These are phyloP conservation scores for Vicugna pacos DNA, from an alignment of 2,113 vertebrate genomes.

Conservation along the genomic window DNA sequence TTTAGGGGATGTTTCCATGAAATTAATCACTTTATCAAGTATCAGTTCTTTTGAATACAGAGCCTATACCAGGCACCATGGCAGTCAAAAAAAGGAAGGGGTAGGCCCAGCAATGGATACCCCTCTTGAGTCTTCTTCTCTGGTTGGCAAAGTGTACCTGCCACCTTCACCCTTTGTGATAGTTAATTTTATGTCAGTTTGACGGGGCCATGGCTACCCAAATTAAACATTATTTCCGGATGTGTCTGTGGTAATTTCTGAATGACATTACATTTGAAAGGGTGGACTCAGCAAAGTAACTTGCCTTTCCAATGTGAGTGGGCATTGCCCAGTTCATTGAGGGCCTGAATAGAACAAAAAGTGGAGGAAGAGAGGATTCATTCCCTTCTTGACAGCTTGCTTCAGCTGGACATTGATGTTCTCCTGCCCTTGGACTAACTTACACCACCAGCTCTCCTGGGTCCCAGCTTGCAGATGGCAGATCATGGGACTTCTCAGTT, in stretches of 20 bases:
- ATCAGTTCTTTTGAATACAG: background rate
- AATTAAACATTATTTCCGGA: slow-evolving; percentile 2
- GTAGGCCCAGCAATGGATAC: background rate
- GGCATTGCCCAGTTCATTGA: background rate
- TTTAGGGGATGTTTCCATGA: background rate
- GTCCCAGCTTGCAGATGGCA: background rate
- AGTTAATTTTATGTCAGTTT: background rate
- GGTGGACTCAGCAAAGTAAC: background rate
- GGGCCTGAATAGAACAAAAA: background rate
- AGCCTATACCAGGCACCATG: background rate
- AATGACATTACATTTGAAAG: background rate
- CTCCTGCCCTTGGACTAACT: background rate
- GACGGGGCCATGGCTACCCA: background rate
- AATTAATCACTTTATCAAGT: background rate
- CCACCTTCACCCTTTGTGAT: background rate
- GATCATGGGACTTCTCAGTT: background rate
- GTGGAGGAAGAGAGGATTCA: background rate
- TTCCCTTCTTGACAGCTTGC: background rate
- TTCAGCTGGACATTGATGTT: background rate
- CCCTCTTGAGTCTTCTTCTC: background rate
- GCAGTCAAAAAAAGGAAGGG: background rate
- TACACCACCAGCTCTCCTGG: background rate
- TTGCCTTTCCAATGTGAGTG: background rate
- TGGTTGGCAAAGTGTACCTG: background rate
- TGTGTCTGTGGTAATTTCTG: background rate